These are phyloP conservation scores for Siniperca obscura DNA, from an alignment of 2,797 vertebrate genomes.

Conservation along the genomic window DNA sequence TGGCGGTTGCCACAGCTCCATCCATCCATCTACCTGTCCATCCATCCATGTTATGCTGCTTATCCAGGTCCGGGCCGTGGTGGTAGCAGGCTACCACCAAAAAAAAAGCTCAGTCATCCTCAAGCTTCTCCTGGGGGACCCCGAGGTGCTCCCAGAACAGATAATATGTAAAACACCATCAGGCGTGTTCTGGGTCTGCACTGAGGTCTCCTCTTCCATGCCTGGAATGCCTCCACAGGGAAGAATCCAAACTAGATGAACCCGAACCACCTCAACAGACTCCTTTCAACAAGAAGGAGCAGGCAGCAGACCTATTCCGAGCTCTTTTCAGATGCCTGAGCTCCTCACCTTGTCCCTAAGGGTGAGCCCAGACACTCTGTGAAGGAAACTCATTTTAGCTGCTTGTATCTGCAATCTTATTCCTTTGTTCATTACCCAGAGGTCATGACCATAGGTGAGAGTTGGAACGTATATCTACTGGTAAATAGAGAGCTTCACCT, in stretches of 20 bases:
- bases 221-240: slow-evolving; percentile 5
- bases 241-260: slow-evolving; percentile 18
- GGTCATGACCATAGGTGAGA: background rate
- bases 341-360: slow-evolving; percentile 7
- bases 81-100: background rate
- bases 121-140: slow-evolving; percentile 17
- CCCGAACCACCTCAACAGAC: background rate
- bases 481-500: slow-evolving; percentile 2
- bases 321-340: background rate
- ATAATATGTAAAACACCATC: slow-evolving; percentile 1
- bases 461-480: background rate
- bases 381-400: slow-evolving; percentile 27
- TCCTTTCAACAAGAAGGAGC: background rate
- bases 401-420: background rate
- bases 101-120: background rate
- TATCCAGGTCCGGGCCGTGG: background rate
- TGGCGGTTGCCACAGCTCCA: slow-evolving; percentile 7
- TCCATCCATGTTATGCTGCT: slow-evolving; percentile 1
- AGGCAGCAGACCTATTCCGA: background rate
- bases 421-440: slow-evolving; percentile 15
- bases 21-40: background rate
- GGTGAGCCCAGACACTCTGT: slow-evolving; percentile 9
- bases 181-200: background rate
- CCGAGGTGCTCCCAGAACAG: background rate
- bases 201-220: background rate